These are phyloP conservation scores for Melopsittacus undulatus DNA, from an alignment of 2,797 vertebrate species.

Conservation along the genomic window DNA sequence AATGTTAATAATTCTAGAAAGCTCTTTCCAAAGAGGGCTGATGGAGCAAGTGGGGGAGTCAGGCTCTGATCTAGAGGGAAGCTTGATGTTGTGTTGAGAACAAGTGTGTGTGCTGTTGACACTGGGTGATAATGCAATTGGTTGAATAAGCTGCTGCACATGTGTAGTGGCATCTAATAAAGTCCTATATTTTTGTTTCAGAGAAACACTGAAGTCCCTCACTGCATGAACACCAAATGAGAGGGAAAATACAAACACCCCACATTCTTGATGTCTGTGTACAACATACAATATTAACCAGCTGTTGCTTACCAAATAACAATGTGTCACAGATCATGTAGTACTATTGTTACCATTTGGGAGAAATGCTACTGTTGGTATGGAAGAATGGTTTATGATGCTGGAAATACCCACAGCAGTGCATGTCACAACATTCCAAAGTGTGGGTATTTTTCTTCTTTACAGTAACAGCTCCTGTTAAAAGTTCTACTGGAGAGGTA, in stretches of 20 bases:
- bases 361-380: background rate
- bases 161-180: background rate
- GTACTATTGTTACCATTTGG: fast-evolving
- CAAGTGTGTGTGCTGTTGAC: background rate
- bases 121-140: background rate
- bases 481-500: background rate
- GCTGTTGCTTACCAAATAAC: background rate
- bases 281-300: background rate
- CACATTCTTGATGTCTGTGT: background rate
- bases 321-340: background rate
- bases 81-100: background rate
- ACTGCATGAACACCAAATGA: background rate
- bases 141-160: background rate
- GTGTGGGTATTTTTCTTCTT: background rate
- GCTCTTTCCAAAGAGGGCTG: background rate
- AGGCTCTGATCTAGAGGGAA: background rate
- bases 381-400: background rate
- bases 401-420: background rate
- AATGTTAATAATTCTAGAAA: background rate
- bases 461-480: background rate
- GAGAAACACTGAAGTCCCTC: background rate
- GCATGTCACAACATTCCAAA: background rate
- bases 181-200: background rate
- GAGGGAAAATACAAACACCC: background rate
- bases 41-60: background rate